Evolutionary conservation across 2,113 vertebrate genomes (phyloP), one percentile per base, ranked within the genome.

Genomic region (Paedocypris sp.): DNA sequence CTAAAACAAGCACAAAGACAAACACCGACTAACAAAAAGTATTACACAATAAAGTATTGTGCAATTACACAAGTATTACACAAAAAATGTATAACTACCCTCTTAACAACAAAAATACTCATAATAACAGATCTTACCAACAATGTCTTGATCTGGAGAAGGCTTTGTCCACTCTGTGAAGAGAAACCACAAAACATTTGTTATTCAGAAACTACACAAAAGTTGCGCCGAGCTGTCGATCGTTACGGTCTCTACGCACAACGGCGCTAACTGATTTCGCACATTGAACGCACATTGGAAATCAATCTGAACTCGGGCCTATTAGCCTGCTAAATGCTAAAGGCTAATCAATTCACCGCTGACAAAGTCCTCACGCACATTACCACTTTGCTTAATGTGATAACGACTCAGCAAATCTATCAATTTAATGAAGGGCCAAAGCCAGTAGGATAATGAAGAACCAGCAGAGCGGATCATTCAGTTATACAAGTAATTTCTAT

Each of bases 141-240:
- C 72, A 62, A 62, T 56, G 61, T 66, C 73, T 80, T 62, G 75
- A 75, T 48, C 71, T 79, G 64, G 77, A 80, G 61, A 78, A 78
- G 59, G 57, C 76, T 72, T 76, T 85, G 71, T 86, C 80, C 22
- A 69, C 67, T 59, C 84, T 86, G 56, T 2, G 73, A 39, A 69
- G 28, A 78, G 31, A 71, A 38, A 69, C 45, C 66, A 16, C 1
- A 19, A 51, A 28, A 1, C 9, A 15, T 12, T 39, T 9, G 53
- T 9, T 19, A 3, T 19, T n/a, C 15, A 25, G 32, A 53, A 38
- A 22, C n/a, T 19, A 4, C 31, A 33, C 9, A 16, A 5, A 31
- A 19, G 13, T 6, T 39, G 2, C n/a, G 9, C n/a, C 22, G 6
- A 18, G 39, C 9, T 3, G 23, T 28, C 22, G 12, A 1, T 25